Percentiles rank a stretch among this genome's conserved stretches.
Conservation (phyloP, 2,113 vertebrate species). For the Lates calcarifer region DNA sequence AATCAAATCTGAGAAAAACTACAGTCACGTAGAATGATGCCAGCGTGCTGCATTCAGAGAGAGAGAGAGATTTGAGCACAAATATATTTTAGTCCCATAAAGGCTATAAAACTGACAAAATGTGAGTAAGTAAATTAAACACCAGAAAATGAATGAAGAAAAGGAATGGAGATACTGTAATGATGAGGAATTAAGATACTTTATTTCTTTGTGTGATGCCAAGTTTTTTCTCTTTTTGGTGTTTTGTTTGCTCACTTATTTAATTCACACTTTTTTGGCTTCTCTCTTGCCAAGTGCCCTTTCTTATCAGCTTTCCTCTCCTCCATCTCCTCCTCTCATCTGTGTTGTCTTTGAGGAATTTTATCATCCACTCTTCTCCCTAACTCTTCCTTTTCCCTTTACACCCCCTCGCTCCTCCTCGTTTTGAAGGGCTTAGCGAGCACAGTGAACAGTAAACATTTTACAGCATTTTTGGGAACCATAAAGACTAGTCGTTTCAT, state of each 20-base stretch:
- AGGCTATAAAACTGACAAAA: constrained; percentile 50
- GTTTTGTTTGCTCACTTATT: constrained; percentile 19
- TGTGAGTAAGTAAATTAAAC: constrained; percentile 31
- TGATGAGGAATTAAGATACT: constrained; percentile 38
- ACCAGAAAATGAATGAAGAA: constrained; percentile 24
- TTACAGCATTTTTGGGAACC: constrained; percentile 56
- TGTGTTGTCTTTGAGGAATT: constrained; percentile 11
- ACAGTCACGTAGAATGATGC: constrained; percentile 33
- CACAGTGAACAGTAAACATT: constrained; percentile 59
- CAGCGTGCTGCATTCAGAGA: constrained; percentile 26
- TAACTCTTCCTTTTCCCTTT: constrained; percentile 16
- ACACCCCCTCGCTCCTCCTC: constrained; percentile 16
- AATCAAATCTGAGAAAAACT: constrained; percentile 44
- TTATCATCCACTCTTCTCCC: constrained; percentile 32
- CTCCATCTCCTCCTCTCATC: constrained; percentile 30
- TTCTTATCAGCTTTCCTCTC: constrained; percentile 31
- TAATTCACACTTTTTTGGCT: constrained; percentile 32
- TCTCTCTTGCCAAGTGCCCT: constrained; percentile 12
- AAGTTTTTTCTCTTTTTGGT: constrained; percentile 5
- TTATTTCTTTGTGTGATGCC: constrained; percentile 17
- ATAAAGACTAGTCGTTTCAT: constrained; percentile 53
- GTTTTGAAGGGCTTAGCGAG: constrained; percentile 41
- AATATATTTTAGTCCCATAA: constrained; percentile 47
- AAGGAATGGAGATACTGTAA: constrained; percentile 21
- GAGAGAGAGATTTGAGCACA: constrained; percentile 34